phyloP scores from a whole-genome alignment of 2,888 invertebrate genomes.

The Cheilosia impressa region DNA sequence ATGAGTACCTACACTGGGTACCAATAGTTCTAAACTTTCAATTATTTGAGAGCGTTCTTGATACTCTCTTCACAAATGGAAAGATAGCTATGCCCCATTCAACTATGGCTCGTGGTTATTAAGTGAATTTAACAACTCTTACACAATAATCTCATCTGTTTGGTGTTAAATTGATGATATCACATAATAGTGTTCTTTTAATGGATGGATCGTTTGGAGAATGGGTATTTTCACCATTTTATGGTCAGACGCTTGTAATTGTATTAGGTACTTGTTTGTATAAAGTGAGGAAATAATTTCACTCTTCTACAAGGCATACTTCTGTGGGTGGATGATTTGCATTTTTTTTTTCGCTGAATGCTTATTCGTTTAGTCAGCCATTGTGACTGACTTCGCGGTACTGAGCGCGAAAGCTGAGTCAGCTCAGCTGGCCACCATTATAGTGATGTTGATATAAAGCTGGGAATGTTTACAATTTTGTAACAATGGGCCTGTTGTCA shows the following conservation, averaged over 20 bases:
- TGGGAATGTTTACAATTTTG: no score
- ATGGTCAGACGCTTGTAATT: conserved; percentile 8
- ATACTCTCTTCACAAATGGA: conserved; percentile 3
- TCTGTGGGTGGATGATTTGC: neutral
- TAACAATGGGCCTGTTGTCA: no score
- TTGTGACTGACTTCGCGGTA: no score
- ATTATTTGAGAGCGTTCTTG: conserved; percentile 20
- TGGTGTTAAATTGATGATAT: conserved; percentile 18
- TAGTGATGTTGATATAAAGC: no score
- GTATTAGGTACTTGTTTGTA: conserved; percentile 6
- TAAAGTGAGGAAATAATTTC: conserved; percentile 1
- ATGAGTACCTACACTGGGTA: conserved; percentile 3
- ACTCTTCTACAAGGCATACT: neutral
- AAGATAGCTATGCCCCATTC: neutral
- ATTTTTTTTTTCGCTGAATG: neutral
- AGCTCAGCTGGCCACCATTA: no score
- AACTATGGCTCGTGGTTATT: conserved; percentile 17
- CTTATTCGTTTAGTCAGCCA: neutral
- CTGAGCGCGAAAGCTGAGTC: neutral
- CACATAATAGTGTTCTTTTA: conserved; percentile 20
- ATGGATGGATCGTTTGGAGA: conserved; percentile 30
- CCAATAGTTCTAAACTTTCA: conserved; percentile 30
- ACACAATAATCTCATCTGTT: conserved; percentile 36
- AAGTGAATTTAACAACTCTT: conserved; percentile 11
- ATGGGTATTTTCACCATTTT: conserved; percentile 11